Evolutionary conservation across 2,888 invertebrate genomes (phyloP), one percentile per base, ranked within the genome.

Genomic region (Morpho achilles): DNA sequence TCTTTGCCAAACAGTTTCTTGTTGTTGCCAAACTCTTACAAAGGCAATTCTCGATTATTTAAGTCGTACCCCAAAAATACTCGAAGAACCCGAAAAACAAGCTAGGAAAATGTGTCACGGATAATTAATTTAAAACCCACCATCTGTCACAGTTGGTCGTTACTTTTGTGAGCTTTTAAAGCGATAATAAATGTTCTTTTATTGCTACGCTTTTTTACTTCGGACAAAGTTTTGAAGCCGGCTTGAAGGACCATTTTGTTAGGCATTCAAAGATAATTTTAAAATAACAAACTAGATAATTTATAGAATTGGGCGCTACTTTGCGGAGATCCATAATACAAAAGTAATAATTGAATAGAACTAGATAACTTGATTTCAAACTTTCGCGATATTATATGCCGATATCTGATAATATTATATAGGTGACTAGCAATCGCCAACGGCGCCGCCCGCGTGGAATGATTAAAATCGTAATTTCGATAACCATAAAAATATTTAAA

Each of bases 111-210:
- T 45, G 49, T 55, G 63, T 49, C 54, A 43, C 5, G 47, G 58
- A 61, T 63, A 63, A 63, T 63, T 63, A 63, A 63, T 63, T 63
- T 63, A 59, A 63, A 61, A 61, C 51, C 48, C 48, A 45, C 56
- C 60, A 53, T 56, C 60, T 53, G 58, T 63, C 60, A 58, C 60
- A 49, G 50, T 56, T 52, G 41, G 50, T 48, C 39, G 44, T 54
- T 56, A 54, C 56, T 59, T 43, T 32, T 10, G 50, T 22, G 51
- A 57, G 50, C 54, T 60, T 54, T 60, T 57, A 41, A 51, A 57
- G 51, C 47, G 57, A 59, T 59, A 60, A 58, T 59, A 53, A 62
- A 59, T 56, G 59, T 57, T 46, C 45, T 54, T 62, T 57, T 50
- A 51, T 53, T 22, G 22, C 41, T 43, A 39, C 10, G 44, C 47